These are phyloP conservation scores for Aradus depressus DNA, from an alignment of 2,888 invertebrate genomes.

Conservation along the genomic window DNA sequence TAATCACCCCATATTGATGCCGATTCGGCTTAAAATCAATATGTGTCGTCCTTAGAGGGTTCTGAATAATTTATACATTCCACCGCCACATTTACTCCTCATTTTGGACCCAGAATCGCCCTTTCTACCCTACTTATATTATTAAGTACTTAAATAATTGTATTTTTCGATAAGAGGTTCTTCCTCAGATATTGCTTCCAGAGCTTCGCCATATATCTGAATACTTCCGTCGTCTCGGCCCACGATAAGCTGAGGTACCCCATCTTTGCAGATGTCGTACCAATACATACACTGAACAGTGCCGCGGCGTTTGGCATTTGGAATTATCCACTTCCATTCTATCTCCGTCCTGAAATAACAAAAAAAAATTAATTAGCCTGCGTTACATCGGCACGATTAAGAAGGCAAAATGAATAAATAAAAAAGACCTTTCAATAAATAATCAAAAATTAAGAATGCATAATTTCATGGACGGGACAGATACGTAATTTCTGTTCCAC, in stretches of 20 bases:
- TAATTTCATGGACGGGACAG: too few relatives aligned
- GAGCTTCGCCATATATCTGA: constrained; percentile 56
- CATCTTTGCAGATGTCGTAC: constrained; percentile 57
- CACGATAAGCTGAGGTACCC: constrained; percentile 61
- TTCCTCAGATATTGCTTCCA: constrained; percentile 38
- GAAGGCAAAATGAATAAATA: too few relatives aligned
- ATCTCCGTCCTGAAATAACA: constrained; percentile 22
- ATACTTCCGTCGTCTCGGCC: constrained; percentile 83
- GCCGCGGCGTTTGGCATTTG: constrained; percentile 28
- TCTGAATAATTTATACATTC: too few relatives aligned
- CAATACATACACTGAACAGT: constrained; percentile 31
- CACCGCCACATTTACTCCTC: too few relatives aligned
- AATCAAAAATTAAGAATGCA: too few relatives aligned
- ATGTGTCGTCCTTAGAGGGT: neutral
- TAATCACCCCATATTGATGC: neutral
- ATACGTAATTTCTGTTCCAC: too few relatives aligned
- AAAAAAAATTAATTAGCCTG: too few relatives aligned
- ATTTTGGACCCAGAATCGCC: too few relatives aligned
- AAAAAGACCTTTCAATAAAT: too few relatives aligned
- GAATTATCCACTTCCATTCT: constrained; percentile 28
- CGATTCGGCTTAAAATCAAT: neutral
- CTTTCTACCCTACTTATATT: too few relatives aligned
- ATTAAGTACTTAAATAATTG: constrained; percentile 32
- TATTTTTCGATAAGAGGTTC: constrained; percentile 33
- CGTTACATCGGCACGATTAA: too few relatives aligned